A percentile compares a stretch with the other conserved stretches of the same genome.
Conservation (phyloP, 2,797 vertebrate species). For the Emys orbicularis region DNA sequence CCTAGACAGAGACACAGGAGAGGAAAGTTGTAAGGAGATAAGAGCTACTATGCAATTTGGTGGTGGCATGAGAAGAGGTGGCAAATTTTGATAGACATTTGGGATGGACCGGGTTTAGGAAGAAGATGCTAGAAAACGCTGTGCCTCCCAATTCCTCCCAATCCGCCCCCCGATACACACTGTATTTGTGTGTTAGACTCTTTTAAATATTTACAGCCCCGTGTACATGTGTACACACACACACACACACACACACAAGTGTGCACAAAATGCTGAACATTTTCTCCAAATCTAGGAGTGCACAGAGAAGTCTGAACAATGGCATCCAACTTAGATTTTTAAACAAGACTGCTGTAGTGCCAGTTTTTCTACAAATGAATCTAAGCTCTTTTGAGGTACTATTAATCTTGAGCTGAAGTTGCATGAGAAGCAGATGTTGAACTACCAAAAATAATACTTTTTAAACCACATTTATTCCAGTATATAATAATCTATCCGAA, state of each 20-base stretch:
- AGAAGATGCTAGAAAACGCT: background rate
- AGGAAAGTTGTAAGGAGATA: background rate
- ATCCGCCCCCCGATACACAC: background rate
- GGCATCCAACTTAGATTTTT: background rate
- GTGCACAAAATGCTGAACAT: background rate
- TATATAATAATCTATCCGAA: background rate
- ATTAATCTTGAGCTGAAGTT: background rate
- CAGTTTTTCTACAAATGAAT: background rate
- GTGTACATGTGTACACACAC: background rate
- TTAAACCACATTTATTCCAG: background rate
- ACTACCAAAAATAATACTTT: background rate
- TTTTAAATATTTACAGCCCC: background rate
- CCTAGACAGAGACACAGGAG: background rate
- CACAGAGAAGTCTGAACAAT: background rate
- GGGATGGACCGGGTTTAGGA: background rate
- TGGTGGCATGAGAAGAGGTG: background rate
- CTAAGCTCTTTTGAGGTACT: background rate
- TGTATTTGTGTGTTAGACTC: background rate
- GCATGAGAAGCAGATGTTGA: background rate
- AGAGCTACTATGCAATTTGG: background rate
- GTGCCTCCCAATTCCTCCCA: background rate
- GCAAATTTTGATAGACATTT: background rate
- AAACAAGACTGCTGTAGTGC: background rate
- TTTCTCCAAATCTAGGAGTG: too few relatives aligned
- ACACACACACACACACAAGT: fast-evolving